Conservation (phyloP, 2,113 vertebrate genomes). For the Pampusana beccarii region DNA sequence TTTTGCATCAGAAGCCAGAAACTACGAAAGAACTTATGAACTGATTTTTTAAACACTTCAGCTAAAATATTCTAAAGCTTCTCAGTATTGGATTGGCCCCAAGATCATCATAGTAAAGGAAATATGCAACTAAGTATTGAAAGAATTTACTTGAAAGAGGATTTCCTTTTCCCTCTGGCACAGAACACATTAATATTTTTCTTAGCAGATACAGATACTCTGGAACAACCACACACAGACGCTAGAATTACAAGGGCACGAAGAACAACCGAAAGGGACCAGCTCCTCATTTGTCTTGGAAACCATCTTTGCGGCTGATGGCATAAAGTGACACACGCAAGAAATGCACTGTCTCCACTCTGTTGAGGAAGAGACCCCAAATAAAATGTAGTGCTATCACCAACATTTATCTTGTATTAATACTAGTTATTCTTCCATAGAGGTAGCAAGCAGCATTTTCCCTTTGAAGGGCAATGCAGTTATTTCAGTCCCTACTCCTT, state of each 20-base stretch:
- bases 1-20: not conserved
- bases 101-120: not conserved
- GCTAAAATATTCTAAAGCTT: not conserved
- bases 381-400: not conserved
- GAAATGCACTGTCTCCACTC: not conserved
- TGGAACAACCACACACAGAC: not conserved
- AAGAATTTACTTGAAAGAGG: not conserved
- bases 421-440: not conserved
- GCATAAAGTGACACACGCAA: not conserved
- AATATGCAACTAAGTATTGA: not conserved
- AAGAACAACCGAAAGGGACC: not conserved
- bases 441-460: not conserved
- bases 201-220: not conserved
- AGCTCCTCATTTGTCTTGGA: not conserved
- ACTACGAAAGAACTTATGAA: not conserved
- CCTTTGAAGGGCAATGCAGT: not conserved
- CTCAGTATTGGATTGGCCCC: not conserved
- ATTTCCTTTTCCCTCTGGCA: not conserved
- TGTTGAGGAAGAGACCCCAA: not conserved
- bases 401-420: not conserved
- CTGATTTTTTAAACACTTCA: not conserved
- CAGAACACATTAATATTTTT: not conserved
- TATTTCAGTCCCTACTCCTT: not conserved
- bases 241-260: not conserved
- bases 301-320: not conserved